Evolutionary conservation across 2,113 vertebrate species (phyloP).

Genomic region (Heterochromis multidens): DNA sequence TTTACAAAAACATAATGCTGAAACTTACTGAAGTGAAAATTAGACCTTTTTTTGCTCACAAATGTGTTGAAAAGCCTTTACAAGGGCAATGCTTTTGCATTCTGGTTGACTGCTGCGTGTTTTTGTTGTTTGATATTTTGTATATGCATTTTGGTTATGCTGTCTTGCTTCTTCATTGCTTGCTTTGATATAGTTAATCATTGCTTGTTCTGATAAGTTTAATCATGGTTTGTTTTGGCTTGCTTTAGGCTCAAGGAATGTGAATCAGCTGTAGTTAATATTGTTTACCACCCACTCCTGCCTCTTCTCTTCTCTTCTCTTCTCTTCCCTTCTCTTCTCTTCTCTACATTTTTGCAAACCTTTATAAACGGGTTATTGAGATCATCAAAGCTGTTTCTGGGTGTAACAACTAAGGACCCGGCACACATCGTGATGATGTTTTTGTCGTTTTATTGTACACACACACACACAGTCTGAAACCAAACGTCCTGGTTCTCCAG

Average conservation of each 20-base stretch:
- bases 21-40: not conserved
- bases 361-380: not conserved
- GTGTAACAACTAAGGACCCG: no score
- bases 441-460: no score
- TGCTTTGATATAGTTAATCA: constrained; percentile 52
- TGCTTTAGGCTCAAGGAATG: constrained; percentile 37
- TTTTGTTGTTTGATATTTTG: constrained; percentile 37
- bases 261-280: constrained; percentile 29
- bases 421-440: no score
- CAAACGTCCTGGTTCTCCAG: no score
- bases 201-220: constrained; percentile 39
- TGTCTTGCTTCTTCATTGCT: constrained; percentile 32
- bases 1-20: not conserved
- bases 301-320: not conserved
- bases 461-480: no score
- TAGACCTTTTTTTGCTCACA: not conserved
- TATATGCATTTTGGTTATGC: constrained; percentile 26
- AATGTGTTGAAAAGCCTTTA: constrained; percentile 44
- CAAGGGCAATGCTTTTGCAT: constrained; percentile 3
- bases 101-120: constrained; percentile 18
- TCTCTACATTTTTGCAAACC: not conserved
- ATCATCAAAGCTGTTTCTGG: not conserved
- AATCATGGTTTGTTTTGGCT: constrained; percentile 33
- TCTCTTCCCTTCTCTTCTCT: not conserved
- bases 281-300: not conserved